Conservation (phyloP, 2,888 invertebrate species). For the Thymelicus acteon region DNA sequence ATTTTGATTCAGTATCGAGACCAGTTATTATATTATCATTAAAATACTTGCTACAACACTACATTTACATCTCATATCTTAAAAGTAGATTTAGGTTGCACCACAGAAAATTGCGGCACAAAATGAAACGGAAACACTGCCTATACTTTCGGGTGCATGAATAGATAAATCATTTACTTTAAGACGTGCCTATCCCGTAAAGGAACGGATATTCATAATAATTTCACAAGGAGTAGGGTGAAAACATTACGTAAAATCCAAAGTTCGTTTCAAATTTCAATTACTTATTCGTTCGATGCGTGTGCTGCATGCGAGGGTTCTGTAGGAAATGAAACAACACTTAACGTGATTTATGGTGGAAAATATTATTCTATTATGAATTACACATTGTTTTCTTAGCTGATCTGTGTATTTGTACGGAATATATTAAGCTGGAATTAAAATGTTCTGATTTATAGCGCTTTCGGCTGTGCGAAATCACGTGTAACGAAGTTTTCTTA, state of each 20-base stretch:
- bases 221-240: constrained; percentile 74
- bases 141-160: constrained; percentile 34
- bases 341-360: constrained; percentile 80
- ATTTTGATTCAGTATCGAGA: no score
- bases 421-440: constrained; percentile 62
- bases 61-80: no score
- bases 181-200: constrained; percentile 60
- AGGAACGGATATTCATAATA: constrained; percentile 78
- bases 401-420: constrained; percentile 58
- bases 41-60: no score
- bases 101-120: neutral
- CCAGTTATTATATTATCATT: no score
- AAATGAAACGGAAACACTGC: constrained; percentile 28
- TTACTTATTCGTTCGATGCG: constrained; percentile 83
- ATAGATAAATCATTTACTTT: constrained; percentile 58
- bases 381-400: constrained; percentile 79
- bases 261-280: constrained; percentile 83
- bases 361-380: constrained; percentile 79
- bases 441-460: constrained; percentile 56
- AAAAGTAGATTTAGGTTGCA: neutral
- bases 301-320: constrained; percentile 73
- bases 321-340: constrained; percentile 83
- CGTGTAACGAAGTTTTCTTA: neutral
- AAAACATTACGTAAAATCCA: constrained; percentile 79
- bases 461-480: constrained; percentile 1